Evolutionary conservation across 2,797 vertebrate species (phyloP).

Genomic region (Pelochelys cantorii): DNA sequence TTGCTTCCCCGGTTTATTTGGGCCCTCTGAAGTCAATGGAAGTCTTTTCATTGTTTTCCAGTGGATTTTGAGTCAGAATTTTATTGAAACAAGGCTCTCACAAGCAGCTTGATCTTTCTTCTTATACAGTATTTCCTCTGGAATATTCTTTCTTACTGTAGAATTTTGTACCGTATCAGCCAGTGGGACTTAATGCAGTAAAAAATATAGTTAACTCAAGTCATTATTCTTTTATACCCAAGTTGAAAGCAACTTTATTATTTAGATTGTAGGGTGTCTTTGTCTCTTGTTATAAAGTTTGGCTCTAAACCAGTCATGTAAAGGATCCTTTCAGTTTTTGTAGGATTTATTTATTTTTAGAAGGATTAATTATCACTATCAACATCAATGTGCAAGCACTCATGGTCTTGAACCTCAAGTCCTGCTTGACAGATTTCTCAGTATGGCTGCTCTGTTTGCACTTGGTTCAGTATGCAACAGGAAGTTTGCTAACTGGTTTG

Average conservation of each 20-base stretch:
- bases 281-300: not conserved
- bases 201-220: not conserved
- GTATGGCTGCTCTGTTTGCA: conserved; percentile 26
- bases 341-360: not conserved
- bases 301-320: not conserved
- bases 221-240: not conserved
- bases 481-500: conserved; percentile 6
- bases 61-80: conserved; percentile 13
- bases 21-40: not conserved
- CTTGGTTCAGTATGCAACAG: not conserved
- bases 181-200: not conserved
- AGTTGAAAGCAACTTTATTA: not conserved
- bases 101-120: conserved; percentile 45
- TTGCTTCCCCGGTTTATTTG: conserved; percentile 27
- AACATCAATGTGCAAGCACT: not conserved
- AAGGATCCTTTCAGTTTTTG: not conserved
- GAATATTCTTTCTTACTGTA: conserved; percentile 21
- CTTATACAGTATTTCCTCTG: conserved; percentile 52
- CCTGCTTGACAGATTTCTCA: not conserved
- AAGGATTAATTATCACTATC: not conserved
- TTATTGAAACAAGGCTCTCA: conserved; percentile 11
- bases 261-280: not conserved
- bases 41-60: not conserved
- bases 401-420: not conserved
- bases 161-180: not conserved